These are phyloP conservation scores for Catotricha subobsoleta DNA, from an alignment of 2,888 invertebrate species.

Conservation along the genomic window DNA sequence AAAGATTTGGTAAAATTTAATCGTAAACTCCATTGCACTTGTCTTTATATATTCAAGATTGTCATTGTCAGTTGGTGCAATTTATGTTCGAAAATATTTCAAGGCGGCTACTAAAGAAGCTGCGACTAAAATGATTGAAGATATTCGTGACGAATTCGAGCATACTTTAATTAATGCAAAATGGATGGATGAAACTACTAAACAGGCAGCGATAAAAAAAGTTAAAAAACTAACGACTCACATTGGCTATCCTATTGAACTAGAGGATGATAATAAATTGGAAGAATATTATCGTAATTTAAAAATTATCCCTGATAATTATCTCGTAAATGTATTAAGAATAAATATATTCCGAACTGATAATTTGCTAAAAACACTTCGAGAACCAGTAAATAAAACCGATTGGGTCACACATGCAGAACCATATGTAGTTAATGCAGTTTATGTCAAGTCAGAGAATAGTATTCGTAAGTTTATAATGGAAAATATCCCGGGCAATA, in stretches of 20 bases:
- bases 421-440: conserved; percentile 72
- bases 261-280: conserved; percentile 62
- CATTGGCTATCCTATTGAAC: conserved; percentile 83
- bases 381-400: conserved; percentile 61
- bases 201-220: conserved; percentile 56
- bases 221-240: conserved; percentile 69
- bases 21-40: not conserved
- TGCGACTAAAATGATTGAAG: conserved; percentile 72
- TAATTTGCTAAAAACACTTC: conserved; percentile 55
- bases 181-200: conserved; percentile 86
- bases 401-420: conserved; percentile 34
- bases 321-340: conserved; percentile 58
- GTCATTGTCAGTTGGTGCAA: conserved; percentile 58
- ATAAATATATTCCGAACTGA: conserved; percentile 64
- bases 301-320: conserved; percentile 48
- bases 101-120: conserved; percentile 65
- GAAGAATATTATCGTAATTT: conserved; percentile 61
- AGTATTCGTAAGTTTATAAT: conserved; percentile 55
- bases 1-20: not conserved
- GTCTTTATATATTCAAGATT: too few species aligned
- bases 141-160: conserved; percentile 66
- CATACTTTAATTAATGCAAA: conserved; percentile 60
- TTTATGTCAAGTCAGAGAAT: conserved; percentile 70
- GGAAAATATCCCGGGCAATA: too few species aligned
- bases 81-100: conserved; percentile 77